Evolutionary conservation across 1,140 invertebrate genomes (phyloP), one percentile per base, ranked within the genome.

Genomic region (Olivierus martensii): DNA sequence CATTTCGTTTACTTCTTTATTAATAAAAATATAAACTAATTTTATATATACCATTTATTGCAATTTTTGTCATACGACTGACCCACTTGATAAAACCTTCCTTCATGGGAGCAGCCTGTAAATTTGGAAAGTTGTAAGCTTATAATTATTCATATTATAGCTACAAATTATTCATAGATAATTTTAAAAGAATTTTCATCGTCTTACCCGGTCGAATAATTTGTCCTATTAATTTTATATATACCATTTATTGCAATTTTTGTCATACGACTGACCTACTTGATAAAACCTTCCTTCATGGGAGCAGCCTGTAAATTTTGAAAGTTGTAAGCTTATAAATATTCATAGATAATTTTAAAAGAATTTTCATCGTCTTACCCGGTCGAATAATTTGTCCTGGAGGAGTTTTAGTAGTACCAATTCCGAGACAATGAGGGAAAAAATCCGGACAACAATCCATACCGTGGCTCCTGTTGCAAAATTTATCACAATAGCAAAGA

Each of bases 401-500:
- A 28, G 28, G 28, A 28, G 4, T 9, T n/a, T n/a, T n/a, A n/a
- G n/a, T n/a, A 9, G 9, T 2, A 9, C 41, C 4, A 6, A 43
- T 22, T 0, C 41, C 41, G 2, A 18, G 41, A 64, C 88, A 93
- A 44, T 78, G 74, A 0, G 71, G 70, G 65, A 72, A 77, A 66
- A 81, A 93, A 67, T 95, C 90, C 0, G 89, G 89, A 66, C 90
- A 94, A 65, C 89, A 93, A 63, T 89, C 86, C 37, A 80, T 76
- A 64, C 75, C 69, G 17, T 5, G 4, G 0, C 70, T 73, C 44
- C 78, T 69, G 60, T 88, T 80, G 71, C 90, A 95, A 70, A 94
- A 94, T 57, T 85, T 75, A 69, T 95, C 91, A 65, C 91, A 95
- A 68, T 95, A 94, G 68, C 91, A 95, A 3, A 84, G 64, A 0